Evolutionary conservation across 37 sponge, comb jelly and placozoan species (phyloP).

Genomic region (Crambe crambe): DNA sequence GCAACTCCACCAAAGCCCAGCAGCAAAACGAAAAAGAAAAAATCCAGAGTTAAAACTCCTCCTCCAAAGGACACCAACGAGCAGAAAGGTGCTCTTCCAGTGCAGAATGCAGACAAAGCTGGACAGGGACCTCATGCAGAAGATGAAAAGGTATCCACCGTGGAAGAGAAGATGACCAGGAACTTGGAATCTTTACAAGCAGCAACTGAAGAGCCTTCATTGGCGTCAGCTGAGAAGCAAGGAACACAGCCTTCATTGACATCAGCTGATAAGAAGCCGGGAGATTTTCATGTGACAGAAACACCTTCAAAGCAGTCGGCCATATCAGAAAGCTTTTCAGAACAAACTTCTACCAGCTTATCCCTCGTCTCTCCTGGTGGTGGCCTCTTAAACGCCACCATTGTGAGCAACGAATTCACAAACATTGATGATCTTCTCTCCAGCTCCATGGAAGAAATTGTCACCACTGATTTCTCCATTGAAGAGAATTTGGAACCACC

Average conservation of each 20-base stretch:
- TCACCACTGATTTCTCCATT: conserved; percentile 21
- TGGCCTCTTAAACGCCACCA: background rate
- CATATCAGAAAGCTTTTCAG: background rate
- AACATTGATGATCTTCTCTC: conserved; percentile 19
- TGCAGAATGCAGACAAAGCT: no score
- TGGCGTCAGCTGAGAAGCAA: background rate
- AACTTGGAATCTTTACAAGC: no score
- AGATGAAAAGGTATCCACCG: no score
- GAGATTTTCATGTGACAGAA: background rate
- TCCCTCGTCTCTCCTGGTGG: background rate
- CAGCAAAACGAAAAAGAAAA: background rate
- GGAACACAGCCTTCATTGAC: background rate
- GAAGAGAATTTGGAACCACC: conserved; percentile 10
- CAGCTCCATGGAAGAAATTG: background rate
- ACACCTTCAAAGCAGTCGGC: background rate
- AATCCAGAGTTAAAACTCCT: background rate
- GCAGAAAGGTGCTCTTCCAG: background rate
- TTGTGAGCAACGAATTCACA: conserved; percentile 24
- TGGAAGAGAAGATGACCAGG: no score
- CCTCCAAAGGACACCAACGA: background rate
- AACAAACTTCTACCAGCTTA: background rate
- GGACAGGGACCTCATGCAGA: no score
- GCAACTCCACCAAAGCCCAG: background rate
- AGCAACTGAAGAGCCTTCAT: background rate
- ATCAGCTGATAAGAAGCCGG: background rate